phyloP scores from a whole-genome alignment of 2,113 vertebrate species.

The Eidolon helvum region DNA sequence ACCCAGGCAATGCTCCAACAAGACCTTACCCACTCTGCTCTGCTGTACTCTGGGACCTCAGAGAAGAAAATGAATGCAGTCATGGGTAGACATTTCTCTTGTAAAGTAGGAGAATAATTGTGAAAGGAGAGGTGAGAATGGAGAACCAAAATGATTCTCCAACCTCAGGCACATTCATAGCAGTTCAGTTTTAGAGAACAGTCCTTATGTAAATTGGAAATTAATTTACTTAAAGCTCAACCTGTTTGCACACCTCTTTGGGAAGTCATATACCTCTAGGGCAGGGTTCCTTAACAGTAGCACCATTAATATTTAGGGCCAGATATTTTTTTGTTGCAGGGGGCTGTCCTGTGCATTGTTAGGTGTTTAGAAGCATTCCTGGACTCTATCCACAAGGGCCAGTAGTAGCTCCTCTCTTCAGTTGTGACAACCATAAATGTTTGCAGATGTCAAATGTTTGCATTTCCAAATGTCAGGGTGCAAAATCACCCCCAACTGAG shows the following conservation, averaged over 20 bases:
- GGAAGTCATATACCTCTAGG: neutral
- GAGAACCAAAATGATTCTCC: neutral
- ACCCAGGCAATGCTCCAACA: neutral
- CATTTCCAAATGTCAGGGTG: neutral
- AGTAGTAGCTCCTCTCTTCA: neutral
- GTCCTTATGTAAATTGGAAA: neutral
- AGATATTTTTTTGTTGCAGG: neutral
- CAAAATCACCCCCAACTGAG: neutral
- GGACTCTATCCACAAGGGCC: neutral
- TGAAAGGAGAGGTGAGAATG: neutral
- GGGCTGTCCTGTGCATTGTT: neutral
- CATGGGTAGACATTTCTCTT: neutral
- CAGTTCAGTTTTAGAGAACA: neutral
- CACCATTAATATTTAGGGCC: neutral
- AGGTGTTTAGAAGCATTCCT: neutral
- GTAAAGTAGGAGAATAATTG: neutral
- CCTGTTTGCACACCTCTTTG: neutral
- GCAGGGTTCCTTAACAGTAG: neutral
- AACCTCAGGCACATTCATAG: neutral
- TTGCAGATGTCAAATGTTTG: neutral
- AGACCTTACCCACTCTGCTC: neutral
- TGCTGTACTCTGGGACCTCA: neutral
- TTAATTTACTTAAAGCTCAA: neutral
- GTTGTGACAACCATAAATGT: neutral
- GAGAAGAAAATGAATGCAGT: neutral